Base-by-base conservation (phyloP, 2,797 vertebrate genomes). In the Anomalospiza imberbis region DNA sequence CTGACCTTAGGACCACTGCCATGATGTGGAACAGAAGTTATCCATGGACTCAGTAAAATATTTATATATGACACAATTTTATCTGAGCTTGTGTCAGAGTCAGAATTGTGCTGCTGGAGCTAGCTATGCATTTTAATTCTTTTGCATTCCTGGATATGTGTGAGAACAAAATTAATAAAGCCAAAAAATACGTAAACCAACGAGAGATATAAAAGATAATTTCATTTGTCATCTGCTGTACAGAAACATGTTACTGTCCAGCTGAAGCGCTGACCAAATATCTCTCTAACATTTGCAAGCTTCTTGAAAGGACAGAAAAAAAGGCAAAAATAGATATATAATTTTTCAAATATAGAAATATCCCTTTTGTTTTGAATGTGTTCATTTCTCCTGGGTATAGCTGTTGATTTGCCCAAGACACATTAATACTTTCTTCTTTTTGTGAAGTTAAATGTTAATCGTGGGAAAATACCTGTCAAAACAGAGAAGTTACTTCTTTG, bases 381-480 rank as follows among this genome's bases (percentile, higher is more conserved):
- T 53, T 93, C 29, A 24, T 74, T 91, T 89, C 48, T 95, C 26
- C 47, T 44, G 48, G 22, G 53, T 65, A 40, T 62, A 63, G 21
- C 14, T 86, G 42, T 89, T 87, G 88, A 60, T 73, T 96, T 90
- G 47, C 75, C 54, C 48, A 83, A 54, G 54, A 61, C 84, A 72
- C n/a, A 61, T 12, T 21, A 60, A 32, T 51, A n/a, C 12, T 60
- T 86, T 72, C 51, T 77, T 85, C 28, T 75, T 76, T 84, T 78
- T 84, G 38, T 57, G 75, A 79, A 83, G 50, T 57, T 88, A 91
- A 86, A 91, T 80, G 72, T 71, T 89, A 94, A 92, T 85, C 18
- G 8, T 85, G 70, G 83, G 53, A 88, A 93, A 95, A 86, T 80
- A 94, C 61, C 76, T 94, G 88, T 87, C 81, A 88, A 79, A 95